A percentile compares a stretch with the other conserved stretches of the same genome.
Evolutionary conservation across 2,113 vertebrate genomes (phyloP).

Genomic region (Nannobrachium achirus): DNA sequence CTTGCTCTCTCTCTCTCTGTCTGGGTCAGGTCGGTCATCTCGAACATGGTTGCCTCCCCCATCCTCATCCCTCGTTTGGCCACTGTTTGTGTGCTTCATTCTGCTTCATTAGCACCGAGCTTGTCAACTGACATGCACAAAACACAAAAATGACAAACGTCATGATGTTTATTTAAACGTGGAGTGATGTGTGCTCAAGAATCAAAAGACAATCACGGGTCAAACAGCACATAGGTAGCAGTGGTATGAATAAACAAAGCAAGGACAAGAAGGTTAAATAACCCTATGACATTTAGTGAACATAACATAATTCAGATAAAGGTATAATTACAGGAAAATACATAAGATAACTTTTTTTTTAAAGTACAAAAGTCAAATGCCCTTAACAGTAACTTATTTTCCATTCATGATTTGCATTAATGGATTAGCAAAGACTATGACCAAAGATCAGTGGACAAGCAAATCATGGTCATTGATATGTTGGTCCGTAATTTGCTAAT

Average conservation of each 20-base stretch:
- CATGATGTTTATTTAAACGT: neutral
- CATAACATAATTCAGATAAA: neutral
- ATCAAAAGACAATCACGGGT: neutral
- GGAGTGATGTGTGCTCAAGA: conserved; percentile 6
- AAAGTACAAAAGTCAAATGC: neutral
- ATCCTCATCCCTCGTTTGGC: conserved; percentile 2
- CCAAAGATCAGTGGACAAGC: neutral
- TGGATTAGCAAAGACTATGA: conserved; percentile 4
- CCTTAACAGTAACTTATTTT: conserved; percentile 10
- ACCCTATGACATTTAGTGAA: conserved; percentile 17
- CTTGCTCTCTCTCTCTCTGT: neutral
- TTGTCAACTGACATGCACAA: neutral
- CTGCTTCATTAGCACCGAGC: conserved; percentile 7
- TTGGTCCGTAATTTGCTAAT: too few species aligned
- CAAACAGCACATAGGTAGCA: conserved; percentile 13
- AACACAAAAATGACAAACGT: too few species aligned
- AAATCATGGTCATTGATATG: too few species aligned
- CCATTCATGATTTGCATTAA: neutral
- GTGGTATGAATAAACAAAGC: conserved; percentile 30
- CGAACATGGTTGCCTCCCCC: conserved; percentile 22
- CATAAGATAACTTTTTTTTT: conserved; percentile 18
- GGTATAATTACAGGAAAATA: neutral
- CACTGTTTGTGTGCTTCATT: conserved; percentile 5
- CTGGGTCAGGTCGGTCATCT: conserved; percentile 4
- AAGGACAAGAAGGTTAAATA: neutral